phyloP scores from a whole-genome alignment of 2,113 vertebrate species.

The Pachypanchax playfairii region DNA sequence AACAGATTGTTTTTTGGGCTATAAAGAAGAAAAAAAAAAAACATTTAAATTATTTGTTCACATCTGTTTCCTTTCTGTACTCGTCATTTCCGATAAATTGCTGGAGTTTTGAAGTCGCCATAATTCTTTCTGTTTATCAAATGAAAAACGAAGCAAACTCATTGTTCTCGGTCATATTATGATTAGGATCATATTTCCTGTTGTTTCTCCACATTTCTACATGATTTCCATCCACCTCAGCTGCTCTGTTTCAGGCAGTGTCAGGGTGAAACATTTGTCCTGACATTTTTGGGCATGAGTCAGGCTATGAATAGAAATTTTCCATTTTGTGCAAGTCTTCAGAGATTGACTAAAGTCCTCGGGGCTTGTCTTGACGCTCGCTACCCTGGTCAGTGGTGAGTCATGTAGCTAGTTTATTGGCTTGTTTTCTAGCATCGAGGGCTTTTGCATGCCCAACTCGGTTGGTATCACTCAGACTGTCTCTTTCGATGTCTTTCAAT shows the following conservation, averaged over 20 bases:
- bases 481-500: constrained; percentile 31
- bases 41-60: too few relatives aligned
- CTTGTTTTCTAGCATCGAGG: constrained; percentile 29
- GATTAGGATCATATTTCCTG: not conserved
- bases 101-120: too few relatives aligned
- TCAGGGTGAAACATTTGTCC: constrained; percentile 48
- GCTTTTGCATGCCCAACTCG: constrained; percentile 17
- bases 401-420: constrained; percentile 37
- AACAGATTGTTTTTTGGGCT: too few relatives aligned
- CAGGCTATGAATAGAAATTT: constrained; percentile 56
- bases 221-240: constrained; percentile 23
- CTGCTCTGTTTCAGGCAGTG: constrained; percentile 24
- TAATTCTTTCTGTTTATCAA: not conserved
- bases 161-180: constrained; percentile 6
- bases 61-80: too few relatives aligned
- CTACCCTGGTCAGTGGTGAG: constrained; percentile 41
- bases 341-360: constrained; percentile 53
- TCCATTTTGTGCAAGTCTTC: constrained; percentile 55
- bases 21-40: too few relatives aligned
- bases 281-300: constrained; percentile 57
- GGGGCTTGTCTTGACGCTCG: constrained; percentile 39
- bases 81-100: too few relatives aligned
- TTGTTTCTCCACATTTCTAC: constrained; percentile 1
- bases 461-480: constrained; percentile 18
- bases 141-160: not conserved